Evolutionary conservation across 2,888 invertebrate genomes (phyloP).

Genomic region (Cylindroiulus punctatus): DNA sequence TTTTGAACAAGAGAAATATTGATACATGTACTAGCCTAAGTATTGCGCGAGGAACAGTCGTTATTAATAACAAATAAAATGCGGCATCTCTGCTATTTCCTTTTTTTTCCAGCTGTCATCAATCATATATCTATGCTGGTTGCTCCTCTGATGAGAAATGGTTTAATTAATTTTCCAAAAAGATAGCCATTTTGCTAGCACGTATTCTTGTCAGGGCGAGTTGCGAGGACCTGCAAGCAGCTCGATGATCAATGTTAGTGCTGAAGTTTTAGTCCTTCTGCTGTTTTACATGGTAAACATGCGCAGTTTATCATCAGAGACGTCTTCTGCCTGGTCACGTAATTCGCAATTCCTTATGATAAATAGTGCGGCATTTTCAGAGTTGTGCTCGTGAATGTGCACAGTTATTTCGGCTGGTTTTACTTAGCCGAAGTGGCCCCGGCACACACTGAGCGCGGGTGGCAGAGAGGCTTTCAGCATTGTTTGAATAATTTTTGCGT

Average conservation of each 20-base stretch:
- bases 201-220: background rate
- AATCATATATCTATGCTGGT: background rate
- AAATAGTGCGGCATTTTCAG: conserved; percentile 43
- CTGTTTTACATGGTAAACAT: conserved; percentile 29
- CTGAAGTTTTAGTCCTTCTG: background rate
- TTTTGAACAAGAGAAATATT: background rate
- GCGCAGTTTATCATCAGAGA: conserved; percentile 26
- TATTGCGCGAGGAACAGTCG: background rate
- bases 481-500: conserved; percentile 43
- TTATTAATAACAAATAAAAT: conserved; percentile 45
- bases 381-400: conserved; percentile 29
- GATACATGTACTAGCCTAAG: background rate
- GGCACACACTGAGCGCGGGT: background rate
- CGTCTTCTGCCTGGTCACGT: conserved; percentile 43
- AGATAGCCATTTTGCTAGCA: background rate
- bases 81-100: background rate
- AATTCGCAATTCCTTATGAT: conserved; percentile 45
- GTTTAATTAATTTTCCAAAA: conserved; percentile 18
- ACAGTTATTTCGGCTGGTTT: background rate
- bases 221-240: background rate
- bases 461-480: conserved; percentile 26
- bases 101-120: background rate
- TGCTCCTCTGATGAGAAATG: background rate
- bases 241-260: conserved; percentile 22
- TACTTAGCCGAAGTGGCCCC: conserved; percentile 35